These are phyloP conservation scores for Sipunculus nudus DNA, from an alignment of 2,888 invertebrate genomes.

Conservation along the genomic window DNA sequence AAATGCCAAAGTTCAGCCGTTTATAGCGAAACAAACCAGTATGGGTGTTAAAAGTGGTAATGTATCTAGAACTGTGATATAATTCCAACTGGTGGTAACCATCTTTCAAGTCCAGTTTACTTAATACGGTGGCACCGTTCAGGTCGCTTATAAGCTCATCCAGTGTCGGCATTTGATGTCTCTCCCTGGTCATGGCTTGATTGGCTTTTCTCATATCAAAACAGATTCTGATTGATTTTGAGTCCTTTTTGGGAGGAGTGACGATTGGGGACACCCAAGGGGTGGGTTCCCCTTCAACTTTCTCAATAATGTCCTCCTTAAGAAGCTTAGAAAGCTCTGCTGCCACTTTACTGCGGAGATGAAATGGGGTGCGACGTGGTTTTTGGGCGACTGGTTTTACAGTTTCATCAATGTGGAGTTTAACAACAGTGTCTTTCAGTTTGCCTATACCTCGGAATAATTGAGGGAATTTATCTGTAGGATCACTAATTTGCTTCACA, in stretches of 20 bases:
- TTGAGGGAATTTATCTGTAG: no score
- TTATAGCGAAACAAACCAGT: constrained; percentile 40
- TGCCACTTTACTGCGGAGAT: no score
- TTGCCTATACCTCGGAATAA: no score
- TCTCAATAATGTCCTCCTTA: constrained; percentile 4
- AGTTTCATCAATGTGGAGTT: no score
- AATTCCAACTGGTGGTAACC: constrained; percentile 45
- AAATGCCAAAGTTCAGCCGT: constrained; percentile 41
- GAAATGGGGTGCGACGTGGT: no score
- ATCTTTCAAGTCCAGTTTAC: constrained; percentile 38
- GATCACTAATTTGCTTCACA: no score
- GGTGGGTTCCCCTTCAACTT: background rate
- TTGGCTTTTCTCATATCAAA: constrained; percentile 45
- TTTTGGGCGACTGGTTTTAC: no score
- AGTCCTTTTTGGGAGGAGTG: background rate
- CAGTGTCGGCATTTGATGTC: constrained; percentile 38
- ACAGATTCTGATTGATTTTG: constrained; percentile 18
- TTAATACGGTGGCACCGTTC: constrained; percentile 39
- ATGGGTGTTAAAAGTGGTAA: constrained; percentile 43
- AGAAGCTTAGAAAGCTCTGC: no score
- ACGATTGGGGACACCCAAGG: constrained; percentile 13
- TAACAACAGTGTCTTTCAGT: no score
- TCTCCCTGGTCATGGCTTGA: constrained; percentile 37
- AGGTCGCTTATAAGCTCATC: constrained; percentile 42
- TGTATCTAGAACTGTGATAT: constrained; percentile 41